These are phyloP conservation scores for Channa argus DNA, from an alignment of 2,113 vertebrate species.

Conservation along the genomic window DNA sequence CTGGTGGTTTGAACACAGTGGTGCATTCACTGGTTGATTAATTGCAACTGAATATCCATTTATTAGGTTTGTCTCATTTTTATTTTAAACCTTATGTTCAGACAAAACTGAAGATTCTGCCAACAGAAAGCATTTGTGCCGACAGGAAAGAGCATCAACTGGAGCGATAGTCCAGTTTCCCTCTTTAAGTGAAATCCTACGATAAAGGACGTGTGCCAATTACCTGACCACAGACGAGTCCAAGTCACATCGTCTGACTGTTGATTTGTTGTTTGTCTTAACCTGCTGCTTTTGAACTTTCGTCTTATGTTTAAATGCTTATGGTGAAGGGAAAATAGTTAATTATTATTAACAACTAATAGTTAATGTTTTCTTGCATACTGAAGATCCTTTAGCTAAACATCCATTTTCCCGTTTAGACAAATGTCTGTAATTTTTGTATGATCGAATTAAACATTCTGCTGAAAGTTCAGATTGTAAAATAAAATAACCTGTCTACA, in stretches of 20 bases:
- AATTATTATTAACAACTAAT: neutral
- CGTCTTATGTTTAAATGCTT: constrained; percentile 34
- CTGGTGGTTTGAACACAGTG: constrained; percentile 42
- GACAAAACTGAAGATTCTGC: neutral
- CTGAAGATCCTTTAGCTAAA: constrained; percentile 55
- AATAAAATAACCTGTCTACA: neutral
- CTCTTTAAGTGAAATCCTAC: too few species aligned
- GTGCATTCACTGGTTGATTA: constrained; percentile 23
- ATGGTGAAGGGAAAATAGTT: constrained; percentile 37
- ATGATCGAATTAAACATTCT: constrained; percentile 46
- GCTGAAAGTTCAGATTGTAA: constrained; percentile 52
- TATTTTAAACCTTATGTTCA: neutral
- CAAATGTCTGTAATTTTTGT: constrained; percentile 77
- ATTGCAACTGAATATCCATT: constrained; percentile 3
- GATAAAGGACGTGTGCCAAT: neutral
- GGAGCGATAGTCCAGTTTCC: too few species aligned
- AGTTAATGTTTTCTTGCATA: constrained; percentile 36
- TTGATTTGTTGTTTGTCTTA: constrained; percentile 26
- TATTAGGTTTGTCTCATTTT: neutral
- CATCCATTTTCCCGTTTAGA: constrained; percentile 78
- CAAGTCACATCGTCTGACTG: too few species aligned
- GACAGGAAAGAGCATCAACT: too few species aligned
- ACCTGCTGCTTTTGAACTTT: constrained; percentile 55
- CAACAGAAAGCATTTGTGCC: neutral
- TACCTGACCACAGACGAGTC: neutral